phyloP scores from a whole-genome alignment of 2,797 vertebrate genomes.

The Acropternis orthonyx region DNA sequence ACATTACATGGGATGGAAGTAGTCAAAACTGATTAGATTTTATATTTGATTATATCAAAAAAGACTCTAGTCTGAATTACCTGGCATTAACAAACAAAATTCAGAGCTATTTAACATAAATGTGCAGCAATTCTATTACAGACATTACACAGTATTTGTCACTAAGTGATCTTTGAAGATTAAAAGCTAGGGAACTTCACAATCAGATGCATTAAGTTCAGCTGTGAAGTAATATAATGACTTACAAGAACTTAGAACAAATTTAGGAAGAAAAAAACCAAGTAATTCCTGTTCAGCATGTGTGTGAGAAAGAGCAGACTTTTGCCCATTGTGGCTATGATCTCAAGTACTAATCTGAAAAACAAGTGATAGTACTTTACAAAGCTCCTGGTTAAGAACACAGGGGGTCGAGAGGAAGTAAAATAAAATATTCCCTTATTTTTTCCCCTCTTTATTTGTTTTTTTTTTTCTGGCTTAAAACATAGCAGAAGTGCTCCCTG shows the following conservation, averaged over 20 bases:
- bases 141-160: neutral
- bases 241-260: neutral
- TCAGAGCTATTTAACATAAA: neutral
- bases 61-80: neutral
- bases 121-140: neutral
- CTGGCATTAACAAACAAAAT: neutral
- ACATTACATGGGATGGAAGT: neutral
- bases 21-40: neutral
- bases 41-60: neutral
- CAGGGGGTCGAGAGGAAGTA: neutral
- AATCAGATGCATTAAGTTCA: neutral
- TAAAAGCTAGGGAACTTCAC: neutral
- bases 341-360: neutral
- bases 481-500: neutral
- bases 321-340: neutral
- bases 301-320: neutral
- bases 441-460: neutral
- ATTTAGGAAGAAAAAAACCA: neutral
- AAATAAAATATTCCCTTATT: neutral
- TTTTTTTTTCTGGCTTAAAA: neutral
- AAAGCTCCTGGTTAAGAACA: neutral
- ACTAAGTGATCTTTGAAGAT: neutral
- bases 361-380: neutral
- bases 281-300: neutral
- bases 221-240: neutral